Evolutionary conservation across 2,113 vertebrate genomes (phyloP).

Genomic region (Arothron firmamentum): DNA sequence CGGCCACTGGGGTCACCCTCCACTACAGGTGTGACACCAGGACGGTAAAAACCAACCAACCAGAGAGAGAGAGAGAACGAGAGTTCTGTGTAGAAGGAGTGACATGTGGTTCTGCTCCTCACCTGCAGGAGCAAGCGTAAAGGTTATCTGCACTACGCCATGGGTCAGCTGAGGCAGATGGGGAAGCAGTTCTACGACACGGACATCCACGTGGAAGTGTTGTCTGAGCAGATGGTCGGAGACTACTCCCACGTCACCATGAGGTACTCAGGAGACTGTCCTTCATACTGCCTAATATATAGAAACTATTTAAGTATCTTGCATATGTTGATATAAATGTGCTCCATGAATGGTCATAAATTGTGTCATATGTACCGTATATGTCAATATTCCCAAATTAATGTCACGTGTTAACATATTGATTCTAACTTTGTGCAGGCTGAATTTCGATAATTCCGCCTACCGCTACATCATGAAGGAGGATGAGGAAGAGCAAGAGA

Average conservation of each 20-base stretch:
- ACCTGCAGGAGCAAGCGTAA: conserved; percentile 72
- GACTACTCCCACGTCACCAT: conserved; percentile 78
- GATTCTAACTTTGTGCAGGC: conserved; percentile 39
- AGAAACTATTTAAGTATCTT: not conserved
- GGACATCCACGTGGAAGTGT: conserved; percentile 76
- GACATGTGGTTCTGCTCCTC: not conserved
- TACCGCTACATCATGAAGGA: conserved; percentile 78
- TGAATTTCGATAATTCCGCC: conserved; percentile 79
- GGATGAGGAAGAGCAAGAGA: conserved; percentile 75
- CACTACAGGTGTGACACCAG: conserved; percentile 72
- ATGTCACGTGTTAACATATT: not conserved
- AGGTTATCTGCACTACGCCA: conserved; percentile 76
- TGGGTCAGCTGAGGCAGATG: conserved; percentile 79
- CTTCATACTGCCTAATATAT: no score
- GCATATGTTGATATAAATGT: no score
- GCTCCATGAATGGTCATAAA: no score
- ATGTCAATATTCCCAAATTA: not conserved
- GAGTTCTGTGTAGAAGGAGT: not conserved
- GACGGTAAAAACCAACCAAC: no score
- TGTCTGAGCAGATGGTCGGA: conserved; percentile 76
- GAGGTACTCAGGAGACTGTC: conserved; percentile 49
- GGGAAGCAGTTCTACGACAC: conserved; percentile 78
- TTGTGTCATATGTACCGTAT: no score
- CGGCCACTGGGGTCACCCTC: conserved; percentile 74
- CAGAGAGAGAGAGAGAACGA: not conserved